A percentile compares a stretch with the other conserved stretches of the same genome.
phyloP scores from a whole-genome alignment of 2,888 invertebrate genomes.

The Anodontia alba region DNA sequence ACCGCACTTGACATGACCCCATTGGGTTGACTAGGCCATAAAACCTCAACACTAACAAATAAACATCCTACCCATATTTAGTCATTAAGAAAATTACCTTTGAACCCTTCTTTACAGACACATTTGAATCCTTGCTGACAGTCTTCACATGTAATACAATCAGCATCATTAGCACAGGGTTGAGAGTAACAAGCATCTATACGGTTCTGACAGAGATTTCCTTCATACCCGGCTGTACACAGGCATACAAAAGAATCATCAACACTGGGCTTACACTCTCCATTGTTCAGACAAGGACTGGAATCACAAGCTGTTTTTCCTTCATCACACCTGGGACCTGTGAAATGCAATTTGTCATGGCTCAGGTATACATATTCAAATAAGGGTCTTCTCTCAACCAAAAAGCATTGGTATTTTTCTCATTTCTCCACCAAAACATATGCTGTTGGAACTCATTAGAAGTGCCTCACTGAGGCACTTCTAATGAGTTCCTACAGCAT shows the following conservation, averaged over 20 bases:
- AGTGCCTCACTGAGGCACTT: too few relatives aligned
- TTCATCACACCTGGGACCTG: constrained; percentile 83
- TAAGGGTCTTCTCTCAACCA: too few relatives aligned
- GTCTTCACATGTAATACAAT: constrained; percentile 88
- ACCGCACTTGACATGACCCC: too few relatives aligned
- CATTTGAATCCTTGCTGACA: constrained; percentile 40
- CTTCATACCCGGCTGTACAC: constrained; percentile 98
- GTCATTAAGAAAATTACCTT: constrained; percentile 50
- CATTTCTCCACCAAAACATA: too few relatives aligned
- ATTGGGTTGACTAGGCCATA: too few relatives aligned
- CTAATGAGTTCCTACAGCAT: too few relatives aligned
- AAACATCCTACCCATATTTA: too few relatives aligned
- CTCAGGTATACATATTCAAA: too few relatives aligned
- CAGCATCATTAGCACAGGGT: constrained; percentile 96
- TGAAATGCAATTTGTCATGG: constrained; percentile 81
- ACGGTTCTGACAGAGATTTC: constrained; percentile 95
- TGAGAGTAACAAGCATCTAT: constrained; percentile 99
- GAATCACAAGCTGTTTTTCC: constrained; percentile 71
- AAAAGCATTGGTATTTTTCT: too few relatives aligned
- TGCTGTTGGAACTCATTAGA: too few relatives aligned
- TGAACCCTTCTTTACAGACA: constrained; percentile 43
- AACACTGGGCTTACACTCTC: constrained; percentile 53
- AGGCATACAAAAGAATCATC: constrained; percentile 89
- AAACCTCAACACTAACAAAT: too few relatives aligned
- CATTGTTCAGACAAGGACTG: constrained; percentile 76